Evolutionary conservation across 2,888 invertebrate genomes (phyloP), one percentile per base, ranked within the genome.

Genomic region (Dexiosoma caninum): DNA sequence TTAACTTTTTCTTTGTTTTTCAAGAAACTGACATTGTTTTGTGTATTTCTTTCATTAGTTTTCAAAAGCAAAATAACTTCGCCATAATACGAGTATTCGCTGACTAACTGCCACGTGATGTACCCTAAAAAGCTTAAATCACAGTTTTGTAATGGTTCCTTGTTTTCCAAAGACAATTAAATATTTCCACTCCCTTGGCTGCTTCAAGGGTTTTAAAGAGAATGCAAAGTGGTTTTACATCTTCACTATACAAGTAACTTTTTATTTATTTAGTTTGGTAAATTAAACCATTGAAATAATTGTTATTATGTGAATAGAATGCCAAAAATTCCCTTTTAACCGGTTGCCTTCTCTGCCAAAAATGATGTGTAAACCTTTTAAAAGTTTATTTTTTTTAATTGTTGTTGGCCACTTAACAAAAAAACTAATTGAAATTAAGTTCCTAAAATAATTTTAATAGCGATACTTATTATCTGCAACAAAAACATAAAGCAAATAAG

Each of bases 401-500:
- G 49, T 70, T 59, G 59, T 72, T 72, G 64, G 55, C 7, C 44
- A 66, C 42, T 37, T 27, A 59, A 23, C 59, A 49, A 51, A n/a
- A n/a, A 23, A 59, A 59, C 59, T 27, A 76, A 76, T 55, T 69
- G 53, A 69, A 60, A 53, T 69, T 51, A 51, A 67, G 60, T 67
- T 49, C 32, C 59, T 37, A 42, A 67, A 75, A 67, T 27, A 32
- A 67, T 44, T 60, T 67, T 67, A 32, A 59, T 59, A 23, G 35
- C 23, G 35, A 51, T 42, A 60, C 74, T 57, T 64, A 53, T 64
- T 62, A 57, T 66, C 57, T 49, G 49, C 57, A 49, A 46, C 21
- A 37, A 57, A 40, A 32, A 42, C 16, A 42, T 14, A 35, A 51
- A 37, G 40, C 32, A 9, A 30, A 51, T 2, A 40, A 10, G n/a